Base-by-base conservation (phyloP, 2,113 vertebrate species). In the Actenoides lindsayi region DNA sequence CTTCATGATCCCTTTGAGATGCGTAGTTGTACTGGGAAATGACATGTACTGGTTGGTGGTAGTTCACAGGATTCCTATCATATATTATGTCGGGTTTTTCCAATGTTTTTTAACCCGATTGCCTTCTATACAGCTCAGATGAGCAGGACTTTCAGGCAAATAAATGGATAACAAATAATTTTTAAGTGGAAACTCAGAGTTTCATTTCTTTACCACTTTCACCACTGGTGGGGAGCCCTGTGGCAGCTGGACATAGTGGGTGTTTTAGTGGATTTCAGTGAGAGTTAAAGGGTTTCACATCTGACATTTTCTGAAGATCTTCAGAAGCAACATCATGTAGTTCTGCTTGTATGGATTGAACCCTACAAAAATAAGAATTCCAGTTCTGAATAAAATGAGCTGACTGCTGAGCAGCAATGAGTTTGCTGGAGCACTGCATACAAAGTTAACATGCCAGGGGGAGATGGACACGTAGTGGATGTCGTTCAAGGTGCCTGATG, bases 21-120 rank as follows among this genome's bases (percentile, higher is more conserved):
- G 10, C 44, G 48, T 57, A 80, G 21, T 39, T 64, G 24, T 31
- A n/a, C 13, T 28, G 44, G 74, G 54, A 68, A 30, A 57, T 64
- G 84, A 16, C 8, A 13, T 7, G 6, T 48, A 24, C 48, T 75
- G 19, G 6, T 62, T 75, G 19, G 5, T 62, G n/a, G 13, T 25
- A n/a, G 20, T 28, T 68, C n/a, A 35, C 11, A 23, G 21, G 16
- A 68, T 57, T 91, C 28, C 28, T 79, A 8, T 87, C 4, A 0
- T 57, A n/a, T 53, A 35, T 65, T 65, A 30, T 0, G 0, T 64
- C 48, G 14, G 0, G 1, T 28, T 83, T 59, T 75, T 80, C 7
- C 46, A 25, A 0, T 3, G 1, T 42, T 86, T 80, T 89, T 77
- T 37, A 50, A 54, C 7, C 28, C 27, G 20, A 35, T 46, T 94